Evolutionary conservation across 2,797 vertebrate species (phyloP).

Genomic region (Synaphobranchus kaupii): DNA sequence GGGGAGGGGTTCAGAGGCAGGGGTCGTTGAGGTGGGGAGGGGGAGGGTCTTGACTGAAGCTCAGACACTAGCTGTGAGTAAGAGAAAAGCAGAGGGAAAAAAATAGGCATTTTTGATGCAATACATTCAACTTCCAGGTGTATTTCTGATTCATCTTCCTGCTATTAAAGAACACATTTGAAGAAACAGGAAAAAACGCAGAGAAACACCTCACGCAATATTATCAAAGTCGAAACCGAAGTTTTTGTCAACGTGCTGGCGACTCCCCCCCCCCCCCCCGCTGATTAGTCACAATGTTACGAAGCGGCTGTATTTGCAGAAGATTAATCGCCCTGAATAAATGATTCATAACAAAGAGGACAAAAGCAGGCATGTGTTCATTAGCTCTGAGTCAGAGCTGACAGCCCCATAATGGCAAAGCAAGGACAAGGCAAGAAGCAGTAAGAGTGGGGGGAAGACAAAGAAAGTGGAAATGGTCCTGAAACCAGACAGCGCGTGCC

Average conservation of each 20-base stretch:
- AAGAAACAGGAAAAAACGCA: not conserved
- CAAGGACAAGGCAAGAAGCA: slow-evolving; percentile 3
- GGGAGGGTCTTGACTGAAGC: slow-evolving; percentile 57
- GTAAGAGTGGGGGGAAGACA: not conserved
- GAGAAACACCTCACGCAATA: slow-evolving; percentile 12
- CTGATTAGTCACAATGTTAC: slow-evolving; percentile 15
- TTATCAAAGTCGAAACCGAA: slow-evolving; percentile 8
- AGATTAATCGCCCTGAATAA: slow-evolving; percentile 14
- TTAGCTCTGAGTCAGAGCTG: slow-evolving; percentile 14
- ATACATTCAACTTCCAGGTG: not conserved
- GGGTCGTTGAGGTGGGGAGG: slow-evolving; percentile 76
- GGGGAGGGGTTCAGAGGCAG: slow-evolving; percentile 78
- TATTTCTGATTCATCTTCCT: not conserved
- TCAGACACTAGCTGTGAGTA: slow-evolving; percentile 60
- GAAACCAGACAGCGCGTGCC: not conserved
- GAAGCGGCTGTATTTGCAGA: slow-evolving; percentile 13
- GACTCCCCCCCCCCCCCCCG: not conserved
- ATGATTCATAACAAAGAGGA: slow-evolving; percentile 24
- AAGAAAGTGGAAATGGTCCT: not conserved
- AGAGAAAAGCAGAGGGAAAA: not conserved
- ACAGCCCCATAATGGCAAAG: slow-evolving; percentile 19
- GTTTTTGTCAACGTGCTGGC: not conserved
- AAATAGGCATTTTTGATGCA: slow-evolving; percentile 6
- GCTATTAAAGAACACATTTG: not conserved
- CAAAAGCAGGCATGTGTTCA: slow-evolving; percentile 19